phyloP scores from a whole-genome alignment of 2,888 invertebrate species.

The Philereme transversata region DNA sequence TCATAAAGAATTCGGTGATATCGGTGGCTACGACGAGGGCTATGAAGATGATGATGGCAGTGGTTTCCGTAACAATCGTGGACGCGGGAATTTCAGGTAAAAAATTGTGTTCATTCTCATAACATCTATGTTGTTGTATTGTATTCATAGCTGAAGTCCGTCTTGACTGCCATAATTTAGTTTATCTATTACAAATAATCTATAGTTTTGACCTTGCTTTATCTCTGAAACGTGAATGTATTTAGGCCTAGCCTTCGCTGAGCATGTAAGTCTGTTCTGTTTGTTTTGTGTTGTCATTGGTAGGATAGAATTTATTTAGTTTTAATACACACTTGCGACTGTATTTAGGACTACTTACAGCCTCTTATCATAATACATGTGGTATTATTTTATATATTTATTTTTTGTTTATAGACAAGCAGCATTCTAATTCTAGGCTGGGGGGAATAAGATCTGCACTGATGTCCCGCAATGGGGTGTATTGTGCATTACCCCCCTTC shows the following conservation, averaged over 20 bases:
- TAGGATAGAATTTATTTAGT: background rate
- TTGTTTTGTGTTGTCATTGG: background rate
- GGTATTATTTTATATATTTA: too few species aligned
- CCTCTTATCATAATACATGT: too few species aligned
- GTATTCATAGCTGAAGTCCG: background rate
- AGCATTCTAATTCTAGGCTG: too few species aligned
- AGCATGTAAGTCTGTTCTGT: background rate
- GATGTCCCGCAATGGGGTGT: too few species aligned
- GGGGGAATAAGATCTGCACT: too few species aligned
- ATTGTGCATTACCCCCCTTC: too few species aligned
- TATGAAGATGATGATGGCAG: conserved; percentile 72
- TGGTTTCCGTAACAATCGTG: conserved; percentile 65
- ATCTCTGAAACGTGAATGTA: too few species aligned
- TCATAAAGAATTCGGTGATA: conserved; percentile 69
- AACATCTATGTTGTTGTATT: conserved; percentile 2
- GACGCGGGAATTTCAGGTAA: conserved; percentile 75
- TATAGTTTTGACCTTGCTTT: too few species aligned
- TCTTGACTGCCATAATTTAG: too few species aligned
- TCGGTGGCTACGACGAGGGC: conserved; percentile 62
- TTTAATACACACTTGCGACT: background rate
- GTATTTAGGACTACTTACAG: background rate
- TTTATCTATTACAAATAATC: too few species aligned
- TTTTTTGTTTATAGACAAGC: too few species aligned
- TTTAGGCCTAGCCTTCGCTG: too few species aligned
- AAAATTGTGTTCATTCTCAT: background rate